Conservation (phyloP, 2,888 invertebrate genomes). For the Nemapogon koenigi region DNA sequence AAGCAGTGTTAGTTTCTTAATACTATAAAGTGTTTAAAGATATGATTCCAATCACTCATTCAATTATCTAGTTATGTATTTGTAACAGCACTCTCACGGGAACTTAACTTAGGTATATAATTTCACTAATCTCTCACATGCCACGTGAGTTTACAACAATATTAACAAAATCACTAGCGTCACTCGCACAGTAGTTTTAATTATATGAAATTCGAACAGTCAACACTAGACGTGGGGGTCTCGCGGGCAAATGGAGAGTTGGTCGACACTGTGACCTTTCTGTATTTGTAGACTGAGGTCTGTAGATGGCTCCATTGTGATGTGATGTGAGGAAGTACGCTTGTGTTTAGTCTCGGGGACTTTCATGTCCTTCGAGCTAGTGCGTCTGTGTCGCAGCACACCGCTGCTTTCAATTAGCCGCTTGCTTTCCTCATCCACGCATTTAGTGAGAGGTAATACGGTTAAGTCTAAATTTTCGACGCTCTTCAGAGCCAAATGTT, state of each 20-base stretch:
- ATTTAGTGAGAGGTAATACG: conserved; percentile 38
- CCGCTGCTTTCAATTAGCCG: conserved; percentile 45
- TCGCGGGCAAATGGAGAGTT: conserved; percentile 29
- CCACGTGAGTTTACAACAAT: background rate
- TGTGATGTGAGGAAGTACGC: conserved; percentile 55
- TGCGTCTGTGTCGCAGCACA: conserved; percentile 65
- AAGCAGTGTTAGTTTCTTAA: no score
- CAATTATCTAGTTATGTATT: conserved; percentile 21
- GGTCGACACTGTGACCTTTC: conserved; percentile 49
- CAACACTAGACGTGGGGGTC: conserved; percentile 31
- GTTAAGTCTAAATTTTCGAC: conserved; percentile 52
- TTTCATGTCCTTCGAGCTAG: conserved; percentile 63
- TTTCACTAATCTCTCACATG: conserved; percentile 23
- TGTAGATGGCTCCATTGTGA: conserved; percentile 43
- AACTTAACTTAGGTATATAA: conserved; percentile 24
- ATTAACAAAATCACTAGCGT: conserved; percentile 5
- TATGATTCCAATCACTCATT: conserved; percentile 56
- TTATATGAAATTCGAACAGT: background rate
- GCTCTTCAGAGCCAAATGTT: conserved; percentile 51
- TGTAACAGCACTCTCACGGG: conserved; percentile 7
- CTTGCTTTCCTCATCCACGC: conserved; percentile 52
- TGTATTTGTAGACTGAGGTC: conserved; percentile 39
- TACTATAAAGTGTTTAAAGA: conserved; percentile 25
- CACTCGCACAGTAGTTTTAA: background rate
- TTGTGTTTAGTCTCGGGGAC: conserved; percentile 37